Evolutionary conservation across 2,113 vertebrate genomes (phyloP).

Genomic region (Tenrec ecaudatus): DNA sequence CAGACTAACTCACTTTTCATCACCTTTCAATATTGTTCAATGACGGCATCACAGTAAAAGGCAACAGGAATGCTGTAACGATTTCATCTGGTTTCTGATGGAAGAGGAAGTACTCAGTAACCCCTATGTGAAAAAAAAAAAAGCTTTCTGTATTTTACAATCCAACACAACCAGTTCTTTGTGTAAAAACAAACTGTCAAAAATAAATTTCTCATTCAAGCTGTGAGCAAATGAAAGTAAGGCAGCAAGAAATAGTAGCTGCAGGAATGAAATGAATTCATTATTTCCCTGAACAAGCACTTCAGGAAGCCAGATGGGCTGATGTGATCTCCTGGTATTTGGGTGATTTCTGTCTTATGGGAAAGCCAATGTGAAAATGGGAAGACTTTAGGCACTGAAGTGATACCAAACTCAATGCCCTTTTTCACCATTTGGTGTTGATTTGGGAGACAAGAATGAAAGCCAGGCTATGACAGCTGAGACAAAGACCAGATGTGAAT

Average conservation of each 20-base stretch:
- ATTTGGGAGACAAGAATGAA: constrained; percentile 62
- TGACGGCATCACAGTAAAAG: neutral
- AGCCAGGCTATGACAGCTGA: constrained; percentile 40
- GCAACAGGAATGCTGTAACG: constrained; percentile 43
- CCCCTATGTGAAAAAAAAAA: neutral
- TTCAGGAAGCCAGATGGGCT: constrained; percentile 1
- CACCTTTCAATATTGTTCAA: neutral
- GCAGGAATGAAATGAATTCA: constrained; percentile 37
- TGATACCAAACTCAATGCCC: neutral
- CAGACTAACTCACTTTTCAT: neutral
- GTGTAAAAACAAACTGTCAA: constrained; percentile 66
- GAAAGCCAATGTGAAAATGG: neutral
- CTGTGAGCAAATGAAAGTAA: constrained; percentile 63
- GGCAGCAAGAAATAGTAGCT: constrained; percentile 29
- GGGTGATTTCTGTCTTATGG: neutral
- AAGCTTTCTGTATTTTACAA: constrained; percentile 60
- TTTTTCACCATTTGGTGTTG: constrained; percentile 20
- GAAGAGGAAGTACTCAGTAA: constrained; percentile 12
- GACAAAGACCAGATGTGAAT: constrained; percentile 44
- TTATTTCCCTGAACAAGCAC: constrained; percentile 11
- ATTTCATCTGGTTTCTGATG: constrained; percentile 10
- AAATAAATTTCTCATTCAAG: constrained; percentile 71
- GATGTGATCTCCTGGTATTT: neutral
- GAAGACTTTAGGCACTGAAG: neutral
- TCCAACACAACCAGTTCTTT: constrained; percentile 4